Percentiles rank a stretch among this genome's conserved stretches.
Conservation (phyloP, 1,140 invertebrate genomes). For the Seison nebaliae region DNA sequence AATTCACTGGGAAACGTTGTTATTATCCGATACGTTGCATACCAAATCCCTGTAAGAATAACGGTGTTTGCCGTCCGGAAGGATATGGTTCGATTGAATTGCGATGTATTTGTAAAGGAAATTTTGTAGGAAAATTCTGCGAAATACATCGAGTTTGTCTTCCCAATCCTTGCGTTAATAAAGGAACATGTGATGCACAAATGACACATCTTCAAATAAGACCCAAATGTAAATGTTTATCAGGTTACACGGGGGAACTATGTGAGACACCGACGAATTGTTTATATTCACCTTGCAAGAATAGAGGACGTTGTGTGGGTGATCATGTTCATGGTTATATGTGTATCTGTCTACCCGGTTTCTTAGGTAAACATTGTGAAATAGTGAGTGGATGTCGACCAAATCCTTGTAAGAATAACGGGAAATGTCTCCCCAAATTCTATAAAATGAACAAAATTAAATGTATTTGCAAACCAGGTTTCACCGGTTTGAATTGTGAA, state of each 20-base stretch:
- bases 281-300: constrained; percentile 6
- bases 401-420: constrained; percentile 1
- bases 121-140: constrained; percentile 6
- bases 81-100: constrained; percentile 3
- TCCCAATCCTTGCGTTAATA: constrained; percentile 14
- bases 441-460: constrained; percentile 16
- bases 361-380: constrained; percentile 36
- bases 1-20: constrained; percentile 79
- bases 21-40: constrained; percentile 33
- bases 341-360: constrained; percentile 34
- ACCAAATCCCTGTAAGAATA: constrained; percentile 9
- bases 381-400: background rate
- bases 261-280: constrained; percentile 9
- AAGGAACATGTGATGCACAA: constrained; percentile 12
- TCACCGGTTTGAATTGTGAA: constrained; percentile 12
- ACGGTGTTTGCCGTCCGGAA: constrained; percentile 5
- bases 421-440: constrained; percentile 22
- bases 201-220: too few relatives aligned
- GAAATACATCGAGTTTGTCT: constrained; percentile 10
- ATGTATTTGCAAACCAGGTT: constrained; percentile 15
- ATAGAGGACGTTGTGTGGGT: constrained; percentile 20
- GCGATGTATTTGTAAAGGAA: constrained; percentile 14
- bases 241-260: constrained; percentile 7
- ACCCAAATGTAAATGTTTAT: constrained; percentile 8
- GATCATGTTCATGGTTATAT: constrained; percentile 37